Base-by-base conservation (phyloP, 2,888 invertebrate species). In the Nowickia ferox region DNA sequence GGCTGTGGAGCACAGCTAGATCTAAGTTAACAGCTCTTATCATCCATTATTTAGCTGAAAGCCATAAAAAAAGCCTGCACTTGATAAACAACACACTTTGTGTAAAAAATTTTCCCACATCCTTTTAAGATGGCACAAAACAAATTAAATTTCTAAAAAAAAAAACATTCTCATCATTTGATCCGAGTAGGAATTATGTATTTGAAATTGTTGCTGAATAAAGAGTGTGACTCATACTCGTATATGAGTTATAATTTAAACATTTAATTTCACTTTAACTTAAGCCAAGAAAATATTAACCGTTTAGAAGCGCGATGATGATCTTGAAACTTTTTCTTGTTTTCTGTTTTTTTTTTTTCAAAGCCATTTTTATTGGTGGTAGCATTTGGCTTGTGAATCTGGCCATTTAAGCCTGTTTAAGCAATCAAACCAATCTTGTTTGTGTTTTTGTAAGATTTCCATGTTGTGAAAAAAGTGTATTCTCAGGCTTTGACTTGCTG, bases 231-330 rank as follows among this genome's bases (percentile, higher is more conserved):
- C 44, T 63, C 40, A 81, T 81, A 75, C 44, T 63, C 40, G 77
- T 81, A 79, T 71, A 63, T 63, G 63, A 78, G 53, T 74, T 65
- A 82, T 82, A 75, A 75, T 81, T 66, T 22, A 79, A 68, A 55
- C 74, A 82, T 61, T 85, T 82, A 82, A 85, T 85, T 85, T 85
- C 85, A 75, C 78, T 82, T 85, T 82, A 68, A 63, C 38, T 69
- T 68, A 11, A 55, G 38, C 30, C 30, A 38, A 57, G 10, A 46
- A 17, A 46, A 9, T 15, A n/a, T 19, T 9, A 51, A 19, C 11
- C 48, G 65, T 44, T 76, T 19, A 66, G 55, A 66, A 55, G 8
- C 40, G n/a, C 46, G 2, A 19, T 42, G 46, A 72, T 72, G 72
- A 59, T 55, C 61, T 69, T 13, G 55, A 55, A 55, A 48, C 22